phyloP scores from a whole-genome alignment of 2,797 vertebrate genomes.

The Pipistrellus kuhlii region DNA sequence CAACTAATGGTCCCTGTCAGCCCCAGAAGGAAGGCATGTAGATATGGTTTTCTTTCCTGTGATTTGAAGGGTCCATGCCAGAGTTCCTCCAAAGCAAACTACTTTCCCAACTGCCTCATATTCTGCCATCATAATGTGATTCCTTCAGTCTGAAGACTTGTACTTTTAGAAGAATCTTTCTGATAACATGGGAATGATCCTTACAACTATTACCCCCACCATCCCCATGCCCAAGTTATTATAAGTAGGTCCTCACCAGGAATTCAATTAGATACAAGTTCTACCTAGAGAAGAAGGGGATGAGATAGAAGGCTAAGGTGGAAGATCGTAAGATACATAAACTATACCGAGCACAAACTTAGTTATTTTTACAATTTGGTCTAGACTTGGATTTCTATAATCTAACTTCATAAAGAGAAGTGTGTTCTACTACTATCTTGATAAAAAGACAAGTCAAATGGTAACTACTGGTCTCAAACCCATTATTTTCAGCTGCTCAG shows the following conservation, averaged over 20 bases:
- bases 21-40: not conserved
- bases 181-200: not conserved
- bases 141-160: not conserved
- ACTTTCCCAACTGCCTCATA: not conserved
- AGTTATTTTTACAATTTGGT: not conserved
- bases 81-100: too few relatives aligned
- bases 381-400: constrained; percentile 4
- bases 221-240: not conserved
- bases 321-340: not conserved
- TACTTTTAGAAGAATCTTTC: not conserved
- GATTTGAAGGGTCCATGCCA: not conserved
- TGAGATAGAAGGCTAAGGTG: not conserved
- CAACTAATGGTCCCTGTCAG: not conserved
- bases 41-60: not conserved
- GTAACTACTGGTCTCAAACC: not conserved
- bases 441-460: not conserved
- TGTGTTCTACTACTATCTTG: not conserved
- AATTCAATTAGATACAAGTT: not conserved
- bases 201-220: not conserved
- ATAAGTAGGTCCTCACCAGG: not conserved
- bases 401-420: not conserved
- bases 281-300: not conserved
- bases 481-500: not conserved
- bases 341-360: not conserved
- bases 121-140: not conserved